These are phyloP conservation scores for Xiphorhynchus elegans DNA, from an alignment of 2,113 vertebrate genomes.

Conservation along the genomic window DNA sequence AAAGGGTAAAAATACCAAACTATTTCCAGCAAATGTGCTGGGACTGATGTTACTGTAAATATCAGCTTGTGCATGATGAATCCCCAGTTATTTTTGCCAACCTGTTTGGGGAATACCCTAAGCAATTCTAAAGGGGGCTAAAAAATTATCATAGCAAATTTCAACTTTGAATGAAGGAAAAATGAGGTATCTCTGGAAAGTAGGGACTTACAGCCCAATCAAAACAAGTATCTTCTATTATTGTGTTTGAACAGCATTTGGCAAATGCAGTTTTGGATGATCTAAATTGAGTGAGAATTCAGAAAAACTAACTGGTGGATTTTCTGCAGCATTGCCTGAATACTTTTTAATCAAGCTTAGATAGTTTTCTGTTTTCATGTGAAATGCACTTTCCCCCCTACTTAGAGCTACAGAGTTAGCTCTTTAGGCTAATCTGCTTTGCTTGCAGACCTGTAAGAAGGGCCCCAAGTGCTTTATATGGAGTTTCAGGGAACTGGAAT, in stretches of 20 bases:
- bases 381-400: background rate
- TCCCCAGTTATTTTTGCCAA: background rate
- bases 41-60: background rate
- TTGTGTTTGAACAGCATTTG: background rate
- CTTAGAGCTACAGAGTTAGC: background rate
- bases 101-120: background rate
- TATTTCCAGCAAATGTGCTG: background rate
- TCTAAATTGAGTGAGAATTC: background rate
- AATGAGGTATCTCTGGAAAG: background rate
- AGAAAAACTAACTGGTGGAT: background rate
- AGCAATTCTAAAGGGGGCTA: background rate
- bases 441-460: background rate
- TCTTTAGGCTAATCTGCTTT: background rate
- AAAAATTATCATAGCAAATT: slow-evolving; percentile 5
- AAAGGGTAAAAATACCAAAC: slow-evolving; percentile 3
- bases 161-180: background rate
- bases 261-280: background rate
- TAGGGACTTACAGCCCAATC: background rate
- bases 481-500: background rate
- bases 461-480: background rate
- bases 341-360: background rate
- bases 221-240: background rate
- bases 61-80: background rate
- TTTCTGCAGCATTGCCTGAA: background rate
- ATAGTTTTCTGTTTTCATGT: background rate